Base-by-base conservation (phyloP, 2,888 invertebrate species). In the Micoletzkya japonica region DNA sequence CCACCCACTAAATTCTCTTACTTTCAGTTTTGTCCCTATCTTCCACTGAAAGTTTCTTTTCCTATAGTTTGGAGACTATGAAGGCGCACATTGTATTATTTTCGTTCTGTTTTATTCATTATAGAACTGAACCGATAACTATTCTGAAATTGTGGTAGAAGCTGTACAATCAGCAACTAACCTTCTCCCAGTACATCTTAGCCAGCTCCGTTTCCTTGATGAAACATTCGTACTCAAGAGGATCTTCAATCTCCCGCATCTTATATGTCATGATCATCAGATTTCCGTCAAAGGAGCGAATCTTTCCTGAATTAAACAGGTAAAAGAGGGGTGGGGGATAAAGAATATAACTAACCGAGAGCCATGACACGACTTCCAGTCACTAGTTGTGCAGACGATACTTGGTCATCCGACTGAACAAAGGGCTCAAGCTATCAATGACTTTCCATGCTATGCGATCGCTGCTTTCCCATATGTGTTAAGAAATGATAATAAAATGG, bases 171-270 rank as follows among this genome's bases (percentile, higher is more conserved):
- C n/a, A n/a, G n/a, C n/a, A n/a, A 7, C 54, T 28, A 1, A 67
- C 67, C 67, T 67, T 67, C 24, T 67, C 67, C 56, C 58, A 67
- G 24, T 57, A 67, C 14, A 67, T 10, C 44, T 49, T 37, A 24
- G 67, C 67, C 3, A 67, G 39, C 34, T 67, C 67, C 2, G 57
- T 57, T n/a, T 67, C 67, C 26, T 67, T 67, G 10, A 57, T 34
- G 57, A 67, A 67, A 32, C 56, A 57, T 14, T 67, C 57, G 34
- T 67, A 67, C 26, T 67, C 67, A n/a, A 57, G 44, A n/a, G 50
- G 50, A 28, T 44, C n/a, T 4, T 57, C 57, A 4, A 67, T 37
- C 10, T 28, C n/a, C 10, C 67, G 67, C 56, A 67, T 26, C 30
- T 67, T 67, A 57, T 39, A 57, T 30, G 28, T 26, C 57, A 67